Conservation (phyloP, 2,888 invertebrate genomes). For the Ectemnius continuus region DNA sequence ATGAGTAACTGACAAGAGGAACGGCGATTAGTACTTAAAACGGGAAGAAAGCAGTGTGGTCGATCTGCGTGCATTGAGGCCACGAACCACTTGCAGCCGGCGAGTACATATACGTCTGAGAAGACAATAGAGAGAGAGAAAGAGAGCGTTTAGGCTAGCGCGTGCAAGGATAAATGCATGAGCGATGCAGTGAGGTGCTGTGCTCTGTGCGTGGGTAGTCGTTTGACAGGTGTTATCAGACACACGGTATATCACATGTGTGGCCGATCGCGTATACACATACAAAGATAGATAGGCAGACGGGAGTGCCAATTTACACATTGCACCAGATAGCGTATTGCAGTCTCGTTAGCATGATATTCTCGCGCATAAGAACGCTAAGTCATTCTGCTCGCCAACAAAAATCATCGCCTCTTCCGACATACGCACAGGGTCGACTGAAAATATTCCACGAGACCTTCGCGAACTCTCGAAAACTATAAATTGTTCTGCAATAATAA, state of each 20-base stretch:
- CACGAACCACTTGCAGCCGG: slow-evolving; percentile 8
- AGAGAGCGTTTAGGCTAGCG: slow-evolving; percentile 70
- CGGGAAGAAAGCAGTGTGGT: too few species aligned
- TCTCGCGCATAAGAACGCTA: too few species aligned
- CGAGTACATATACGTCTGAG: neutral
- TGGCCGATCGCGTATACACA: slow-evolving; percentile 12
- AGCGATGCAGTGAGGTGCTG: slow-evolving; percentile 76
- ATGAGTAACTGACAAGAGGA: too few species aligned
- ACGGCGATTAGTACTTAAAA: too few species aligned
- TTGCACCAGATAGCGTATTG: slow-evolving; percentile 12
- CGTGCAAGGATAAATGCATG: slow-evolving; percentile 76
- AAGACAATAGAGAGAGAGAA: slow-evolving; percentile 64
- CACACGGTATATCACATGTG: slow-evolving; percentile 44
- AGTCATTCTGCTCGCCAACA: too few species aligned
- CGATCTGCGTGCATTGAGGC: slow-evolving; percentile 1
- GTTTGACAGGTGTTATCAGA: slow-evolving; percentile 56
- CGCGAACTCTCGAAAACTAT: too few species aligned
- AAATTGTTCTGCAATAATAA: too few species aligned
- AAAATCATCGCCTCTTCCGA: too few species aligned
- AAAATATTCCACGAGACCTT: too few species aligned
- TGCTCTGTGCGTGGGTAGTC: slow-evolving; percentile 71
- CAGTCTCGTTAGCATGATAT: too few species aligned
- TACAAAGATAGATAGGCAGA: slow-evolving; percentile 13
- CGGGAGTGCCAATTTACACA: neutral
- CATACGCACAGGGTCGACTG: too few species aligned